Percentiles rank a stretch among this genome's conserved stretches.
Conservation (phyloP, 2,888 invertebrate genomes). For the Pachliopta kotzebuea region DNA sequence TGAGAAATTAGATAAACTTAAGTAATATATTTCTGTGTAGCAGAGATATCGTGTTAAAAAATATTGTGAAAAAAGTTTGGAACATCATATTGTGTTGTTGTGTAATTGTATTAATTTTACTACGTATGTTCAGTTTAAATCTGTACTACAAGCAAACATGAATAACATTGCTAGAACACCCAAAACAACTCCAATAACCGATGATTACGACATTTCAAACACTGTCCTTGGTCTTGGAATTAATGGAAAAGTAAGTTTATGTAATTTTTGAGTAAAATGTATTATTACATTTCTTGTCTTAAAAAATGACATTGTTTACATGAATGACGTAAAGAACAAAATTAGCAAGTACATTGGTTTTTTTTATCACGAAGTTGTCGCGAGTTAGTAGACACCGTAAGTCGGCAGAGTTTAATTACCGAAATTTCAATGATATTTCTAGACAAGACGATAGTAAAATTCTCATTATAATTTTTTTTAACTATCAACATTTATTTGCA, state of each 20-base stretch:
- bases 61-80: slow-evolving; percentile 24
- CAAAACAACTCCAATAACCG: slow-evolving; percentile 90
- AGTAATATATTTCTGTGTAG: slow-evolving; percentile 31
- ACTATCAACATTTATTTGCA: no score
- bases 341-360: slow-evolving; percentile 35
- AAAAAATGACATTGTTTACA: slow-evolving; percentile 42
- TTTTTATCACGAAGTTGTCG: slow-evolving; percentile 29
- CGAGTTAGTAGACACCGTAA: slow-evolving; percentile 25
- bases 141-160: slow-evolving; percentile 49
- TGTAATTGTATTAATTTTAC: slow-evolving; percentile 14
- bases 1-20: slow-evolving; percentile 43
- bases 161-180: slow-evolving; percentile 73
- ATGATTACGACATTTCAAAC: slow-evolving; percentile 95
- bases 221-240: slow-evolving; percentile 97
- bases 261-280: slow-evolving; percentile 9
- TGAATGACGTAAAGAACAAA: slow-evolving; percentile 44
- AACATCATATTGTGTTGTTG: slow-evolving; percentile 30
- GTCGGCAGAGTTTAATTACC: slow-evolving; percentile 9
- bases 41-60: slow-evolving; percentile 30
- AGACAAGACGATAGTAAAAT: not conserved
- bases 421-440: slow-evolving; percentile 20
- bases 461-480: no score
- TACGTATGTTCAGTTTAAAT: slow-evolving; percentile 34
- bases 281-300: slow-evolving; percentile 13
- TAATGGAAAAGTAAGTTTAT: slow-evolving; percentile 89